phyloP scores from a whole-genome alignment of 2,888 invertebrate genomes.

The Heliconius hortense region DNA sequence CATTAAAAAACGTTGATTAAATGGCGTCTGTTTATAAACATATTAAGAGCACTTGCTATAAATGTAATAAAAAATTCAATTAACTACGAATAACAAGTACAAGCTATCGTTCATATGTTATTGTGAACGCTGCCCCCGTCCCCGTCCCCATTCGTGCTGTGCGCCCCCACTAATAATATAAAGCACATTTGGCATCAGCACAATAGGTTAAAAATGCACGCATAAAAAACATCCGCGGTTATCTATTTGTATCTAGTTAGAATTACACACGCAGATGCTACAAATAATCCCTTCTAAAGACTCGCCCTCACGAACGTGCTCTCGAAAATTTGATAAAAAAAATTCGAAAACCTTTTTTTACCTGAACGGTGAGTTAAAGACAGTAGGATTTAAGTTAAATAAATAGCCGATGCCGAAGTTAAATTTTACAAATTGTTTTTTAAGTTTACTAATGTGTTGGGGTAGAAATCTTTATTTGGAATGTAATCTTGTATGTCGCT shows the following conservation, averaged over 20 bases:
- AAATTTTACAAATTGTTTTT: conserved; percentile 51
- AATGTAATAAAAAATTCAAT: conserved; percentile 66
- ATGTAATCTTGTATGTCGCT: conserved; percentile 21
- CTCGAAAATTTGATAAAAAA: conserved; percentile 45
- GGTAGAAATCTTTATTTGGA: conserved; percentile 43
- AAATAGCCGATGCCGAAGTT: conserved; percentile 53
- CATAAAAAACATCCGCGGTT: conserved; percentile 81
- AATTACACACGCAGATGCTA: conserved; percentile 77
- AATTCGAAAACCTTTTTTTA: conserved; percentile 44
- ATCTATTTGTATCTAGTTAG: conserved; percentile 82
- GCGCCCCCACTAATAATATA: conserved; percentile 67
- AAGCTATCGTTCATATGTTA: conserved; percentile 67
- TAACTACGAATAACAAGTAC: conserved; percentile 76
- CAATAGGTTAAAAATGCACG: conserved; percentile 74
- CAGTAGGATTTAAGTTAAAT: conserved; percentile 63
- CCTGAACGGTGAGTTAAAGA: conserved; percentile 54
- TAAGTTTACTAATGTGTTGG: conserved; percentile 47
- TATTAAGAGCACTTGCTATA: conserved; percentile 56
- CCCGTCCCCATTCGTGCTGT: conserved; percentile 42
- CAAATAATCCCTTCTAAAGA: conserved; percentile 65
- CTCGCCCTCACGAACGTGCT: conserved; percentile 28
- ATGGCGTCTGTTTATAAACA: conserved; percentile 36
- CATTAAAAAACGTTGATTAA: background rate
- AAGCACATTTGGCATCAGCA: conserved; percentile 74
- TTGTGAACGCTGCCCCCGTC: conserved; percentile 43